Base-by-base conservation (phyloP, 1,140 invertebrate species). In the Aradophagus sp. region DNA sequence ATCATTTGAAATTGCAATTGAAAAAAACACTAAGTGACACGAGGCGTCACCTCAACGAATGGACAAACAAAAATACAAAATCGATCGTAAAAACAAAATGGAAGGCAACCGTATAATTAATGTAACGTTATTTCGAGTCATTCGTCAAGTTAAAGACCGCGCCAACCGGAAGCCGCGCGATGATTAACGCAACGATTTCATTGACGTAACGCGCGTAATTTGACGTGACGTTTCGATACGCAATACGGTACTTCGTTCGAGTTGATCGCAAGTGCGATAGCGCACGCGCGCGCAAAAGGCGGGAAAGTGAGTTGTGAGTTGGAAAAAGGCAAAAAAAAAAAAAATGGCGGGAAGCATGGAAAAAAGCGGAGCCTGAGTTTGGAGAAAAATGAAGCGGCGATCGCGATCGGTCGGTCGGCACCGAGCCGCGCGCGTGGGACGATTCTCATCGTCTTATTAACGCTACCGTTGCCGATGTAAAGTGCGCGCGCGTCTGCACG, bases 381-480 rank as follows among this genome's bases (percentile, higher is more conserved):
- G 34, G 35, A 45, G 27, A 35, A 50, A 68, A 61, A 61, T 48
- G 55, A 53, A 27, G 23, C 45, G n/a, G 35, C 27, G 5, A 59
- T 55, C 20, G 41, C 38, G 53, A 58, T 58, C 45, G 11, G 0
- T 10, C 15, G 32, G 48, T 42, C 45, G 61, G 72, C 74, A 63
- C 56, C 12, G n/a, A 55, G 65, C 11, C 2, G 56, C 42, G 16
- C 68, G 78, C 83, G 83, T 84, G 83, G 80, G 83, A 84, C 82
- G 82, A 78, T 84, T 84, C 83, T 76, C 83, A 84, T 79, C 76
- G 62, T 75, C 70, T 83, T 80, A 84, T 83, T 77, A 80, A 63
- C 72, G 55, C 61, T 68, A 69, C 44, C 45, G 52, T 63, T 70
- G 62, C 32, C 29, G 53, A 69, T 53, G 58, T 50, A 52, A 72